These are phyloP conservation scores for Gallinago undulata DNA, from an alignment of 2,113 vertebrate species.

Conservation along the genomic window DNA sequence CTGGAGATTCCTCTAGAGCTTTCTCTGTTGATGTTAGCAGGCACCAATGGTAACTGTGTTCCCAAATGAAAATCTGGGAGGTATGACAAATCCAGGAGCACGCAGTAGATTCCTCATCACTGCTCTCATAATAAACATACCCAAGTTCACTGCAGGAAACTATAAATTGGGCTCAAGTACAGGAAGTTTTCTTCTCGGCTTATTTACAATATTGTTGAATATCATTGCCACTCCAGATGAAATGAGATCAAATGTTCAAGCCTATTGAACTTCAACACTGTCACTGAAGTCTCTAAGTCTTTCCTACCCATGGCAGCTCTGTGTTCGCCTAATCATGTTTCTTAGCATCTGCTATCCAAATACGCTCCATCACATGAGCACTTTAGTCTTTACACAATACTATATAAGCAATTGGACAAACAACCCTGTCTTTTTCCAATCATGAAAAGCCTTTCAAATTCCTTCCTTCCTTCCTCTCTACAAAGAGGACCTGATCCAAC, in stretches of 20 bases:
- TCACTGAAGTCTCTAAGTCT: not conserved
- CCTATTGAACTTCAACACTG: not conserved
- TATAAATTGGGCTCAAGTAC: not conserved
- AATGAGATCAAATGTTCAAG: not conserved
- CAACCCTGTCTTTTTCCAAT: not conserved
- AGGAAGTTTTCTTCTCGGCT: not conserved
- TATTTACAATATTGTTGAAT: not conserved
- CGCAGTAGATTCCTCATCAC: not conserved
- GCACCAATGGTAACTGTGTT: not conserved
- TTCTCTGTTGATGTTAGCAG: not conserved
- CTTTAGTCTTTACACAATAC: not conserved
- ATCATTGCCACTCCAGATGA: not conserved
- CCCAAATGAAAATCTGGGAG: not conserved
- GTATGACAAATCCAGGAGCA: not conserved
- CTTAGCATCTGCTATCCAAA: not conserved
- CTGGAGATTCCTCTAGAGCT: not conserved
- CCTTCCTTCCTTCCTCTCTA: not conserved
- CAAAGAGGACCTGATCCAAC: not conserved
- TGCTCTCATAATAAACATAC: not conserved
- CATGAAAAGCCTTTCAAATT: not conserved
- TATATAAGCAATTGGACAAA: not conserved
- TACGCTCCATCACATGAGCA: not conserved
- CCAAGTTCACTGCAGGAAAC: not conserved
- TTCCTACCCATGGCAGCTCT: not conserved
- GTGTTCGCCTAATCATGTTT: not conserved